Evolutionary conservation across 2,888 invertebrate species (phyloP).

Genomic region (Aphidoletes aphidimyza): DNA sequence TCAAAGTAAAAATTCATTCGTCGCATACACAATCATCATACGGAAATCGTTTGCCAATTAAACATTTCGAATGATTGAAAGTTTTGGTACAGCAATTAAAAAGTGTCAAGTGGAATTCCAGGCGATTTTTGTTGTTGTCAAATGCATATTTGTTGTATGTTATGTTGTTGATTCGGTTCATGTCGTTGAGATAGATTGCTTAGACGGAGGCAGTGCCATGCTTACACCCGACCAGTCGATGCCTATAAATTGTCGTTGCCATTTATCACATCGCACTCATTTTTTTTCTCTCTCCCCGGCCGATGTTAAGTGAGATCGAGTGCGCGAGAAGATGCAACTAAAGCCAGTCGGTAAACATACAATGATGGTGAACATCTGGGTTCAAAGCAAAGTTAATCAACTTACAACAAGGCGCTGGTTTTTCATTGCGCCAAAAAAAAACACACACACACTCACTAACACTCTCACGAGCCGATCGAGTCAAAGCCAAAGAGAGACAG

Average conservation of each 20-base stretch:
- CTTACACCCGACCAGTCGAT: too few species aligned
- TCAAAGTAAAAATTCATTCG: neutral
- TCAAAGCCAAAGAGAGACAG: too few species aligned
- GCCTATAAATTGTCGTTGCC: slow-evolving; percentile 29
- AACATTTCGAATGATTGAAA: slow-evolving; percentile 46
- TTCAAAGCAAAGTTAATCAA: slow-evolving; percentile 13
- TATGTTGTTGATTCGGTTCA: neutral
- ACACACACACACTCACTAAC: neutral
- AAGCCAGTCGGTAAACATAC: neutral
- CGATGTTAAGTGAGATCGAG: too few species aligned
- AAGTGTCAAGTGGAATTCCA: slow-evolving; percentile 45
- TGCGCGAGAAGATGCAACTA: too few species aligned
- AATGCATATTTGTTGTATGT: neutral
- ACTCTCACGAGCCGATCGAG: too few species aligned
- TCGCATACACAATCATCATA: neutral
- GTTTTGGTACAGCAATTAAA: slow-evolving; percentile 27
- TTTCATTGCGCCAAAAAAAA: neutral
- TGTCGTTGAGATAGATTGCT: neutral
- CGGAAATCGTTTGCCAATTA: neutral
- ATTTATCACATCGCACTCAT: slow-evolving; percentile 8
- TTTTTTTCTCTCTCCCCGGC: too few species aligned
- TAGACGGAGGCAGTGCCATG: too few species aligned
- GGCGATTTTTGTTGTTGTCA: neutral
- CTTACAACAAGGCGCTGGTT: neutral
- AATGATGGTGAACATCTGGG: slow-evolving; percentile 1